Evolutionary conservation across 2,797 vertebrate genomes (phyloP).

Genomic region (Moxostoma hubbsi): DNA sequence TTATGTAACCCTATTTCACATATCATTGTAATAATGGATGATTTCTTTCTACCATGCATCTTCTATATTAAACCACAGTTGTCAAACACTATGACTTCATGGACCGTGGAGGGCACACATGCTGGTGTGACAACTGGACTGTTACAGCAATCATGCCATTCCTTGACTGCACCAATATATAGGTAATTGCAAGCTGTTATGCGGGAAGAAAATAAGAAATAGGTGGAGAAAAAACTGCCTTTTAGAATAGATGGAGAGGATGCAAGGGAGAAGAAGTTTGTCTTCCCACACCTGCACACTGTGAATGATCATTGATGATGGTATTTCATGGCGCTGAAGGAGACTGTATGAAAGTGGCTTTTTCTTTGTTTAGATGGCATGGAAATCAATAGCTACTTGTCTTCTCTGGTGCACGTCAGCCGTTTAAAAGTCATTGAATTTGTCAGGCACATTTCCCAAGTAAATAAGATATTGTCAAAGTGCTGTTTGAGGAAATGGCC

Average conservation of each 20-base stretch:
- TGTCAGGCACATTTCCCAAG: conserved; percentile 51
- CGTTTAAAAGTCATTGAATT: conserved; percentile 48
- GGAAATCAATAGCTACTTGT: conserved; percentile 58
- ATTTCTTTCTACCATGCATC: too few species aligned
- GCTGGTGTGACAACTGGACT: conserved; percentile 1
- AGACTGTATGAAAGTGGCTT: background rate
- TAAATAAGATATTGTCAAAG: conserved; percentile 49
- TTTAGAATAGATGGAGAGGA: conserved; percentile 10
- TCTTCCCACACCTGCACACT: conserved; percentile 39
- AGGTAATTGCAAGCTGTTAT: conserved; percentile 15
- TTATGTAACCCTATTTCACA: too few species aligned
- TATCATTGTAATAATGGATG: too few species aligned
- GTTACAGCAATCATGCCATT: conserved; percentile 3
- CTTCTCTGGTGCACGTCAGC: conserved; percentile 42
- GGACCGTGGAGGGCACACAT: background rate
- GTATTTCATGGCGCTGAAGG: conserved; percentile 19
- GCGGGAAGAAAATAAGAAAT: background rate
- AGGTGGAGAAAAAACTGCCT: conserved; percentile 2
- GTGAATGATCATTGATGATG: conserved; percentile 33
- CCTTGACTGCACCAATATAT: background rate
- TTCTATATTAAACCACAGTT: too few species aligned
- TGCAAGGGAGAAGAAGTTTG: background rate
- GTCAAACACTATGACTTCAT: background rate
- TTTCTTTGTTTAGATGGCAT: conserved; percentile 50
- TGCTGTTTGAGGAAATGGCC: conserved; percentile 28